phyloP scores from a whole-genome alignment of 2,888 invertebrate genomes.

The Leptopilina syphax region DNA sequence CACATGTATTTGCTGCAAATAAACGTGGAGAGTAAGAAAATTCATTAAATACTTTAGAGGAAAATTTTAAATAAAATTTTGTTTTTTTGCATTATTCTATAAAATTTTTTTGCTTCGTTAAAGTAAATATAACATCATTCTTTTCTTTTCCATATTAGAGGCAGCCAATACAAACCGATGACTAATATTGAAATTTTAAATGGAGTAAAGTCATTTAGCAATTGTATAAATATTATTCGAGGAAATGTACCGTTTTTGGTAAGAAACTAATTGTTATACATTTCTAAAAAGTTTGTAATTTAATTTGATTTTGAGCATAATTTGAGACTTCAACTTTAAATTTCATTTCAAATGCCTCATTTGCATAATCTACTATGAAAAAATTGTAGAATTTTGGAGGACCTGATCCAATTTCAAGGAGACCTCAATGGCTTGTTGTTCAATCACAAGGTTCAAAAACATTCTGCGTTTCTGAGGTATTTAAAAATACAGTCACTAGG shows the following conservation, averaged over 20 bases:
- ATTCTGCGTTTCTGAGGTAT: conserved; percentile 57
- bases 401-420: conserved; percentile 77
- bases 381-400: conserved; percentile 77
- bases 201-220: conserved; percentile 77
- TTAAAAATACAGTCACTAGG: conserved; percentile 8
- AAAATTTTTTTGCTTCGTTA: too few relatives aligned
- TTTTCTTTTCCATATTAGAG: conserved; percentile 50
- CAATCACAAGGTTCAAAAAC: conserved; percentile 62
- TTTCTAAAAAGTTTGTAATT: too few relatives aligned
- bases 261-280: conserved; percentile 64
- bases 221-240: conserved; percentile 81
- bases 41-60: neutral
- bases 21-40: conserved; percentile 76
- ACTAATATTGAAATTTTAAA: conserved; percentile 79
- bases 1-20: conserved; percentile 80
- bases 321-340: too few relatives aligned
- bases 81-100: too few relatives aligned
- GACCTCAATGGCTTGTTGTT: conserved; percentile 79
- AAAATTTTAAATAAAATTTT: neutral
- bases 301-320: too few relatives aligned
- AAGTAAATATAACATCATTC: too few relatives aligned
- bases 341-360: too few relatives aligned
- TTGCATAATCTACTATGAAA: neutral
- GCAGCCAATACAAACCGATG: conserved; percentile 50
- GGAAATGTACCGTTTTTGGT: conserved; percentile 81